Base-by-base conservation (phyloP, 2,113 vertebrate species). In the Mesembrinibis cayennensis region DNA sequence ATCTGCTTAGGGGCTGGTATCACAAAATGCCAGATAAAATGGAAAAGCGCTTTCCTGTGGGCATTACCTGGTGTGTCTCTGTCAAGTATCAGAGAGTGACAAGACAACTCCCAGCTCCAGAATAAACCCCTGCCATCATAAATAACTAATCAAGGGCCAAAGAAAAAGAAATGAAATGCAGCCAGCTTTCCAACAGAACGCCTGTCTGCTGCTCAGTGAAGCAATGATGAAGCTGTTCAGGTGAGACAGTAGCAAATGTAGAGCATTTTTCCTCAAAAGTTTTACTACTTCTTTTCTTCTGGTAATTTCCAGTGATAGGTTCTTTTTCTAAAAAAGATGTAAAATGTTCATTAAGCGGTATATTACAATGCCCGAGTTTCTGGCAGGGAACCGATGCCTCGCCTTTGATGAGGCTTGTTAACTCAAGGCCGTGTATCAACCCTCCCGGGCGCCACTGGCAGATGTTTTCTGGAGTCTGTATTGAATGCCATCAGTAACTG, bases 381-480 rank as follows among this genome's bases (percentile, higher is more conserved):
- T 53, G 32, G 19, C 38, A 69, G 45, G 9, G 45, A 67, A 52
- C 8, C 0, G 0, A 44, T 38, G 38, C 26, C 12, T 10, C 59
- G 34, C 27, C 23, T 53, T 25, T 38, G 34, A 13, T 20, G 40
- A 76, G 10, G 7, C 19, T 9, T 19, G 3, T 27, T 13, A 19
- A 47, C 40, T 19, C 2, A 0, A 27, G 47, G 61, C 14, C 18
- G 32, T 25, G 3, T 4, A 26, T 8, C 53, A 32, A 5, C 21
- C 13, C 13, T 20, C 16, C 29, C 0, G 1, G 3, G 22, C 1
- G 0, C 26, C 34, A 16, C 11, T 6, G 25, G 71, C 30, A 58
- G 61, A 18, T 19, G 16, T 7, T 34, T 40, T 23, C 65, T 62
- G 32, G 18, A 55, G 40, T 13, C 40, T 20, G 6, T 14, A 30